These are phyloP conservation scores for Miltochrista miniata DNA, from an alignment of 2,888 invertebrate species.

Conservation along the genomic window DNA sequence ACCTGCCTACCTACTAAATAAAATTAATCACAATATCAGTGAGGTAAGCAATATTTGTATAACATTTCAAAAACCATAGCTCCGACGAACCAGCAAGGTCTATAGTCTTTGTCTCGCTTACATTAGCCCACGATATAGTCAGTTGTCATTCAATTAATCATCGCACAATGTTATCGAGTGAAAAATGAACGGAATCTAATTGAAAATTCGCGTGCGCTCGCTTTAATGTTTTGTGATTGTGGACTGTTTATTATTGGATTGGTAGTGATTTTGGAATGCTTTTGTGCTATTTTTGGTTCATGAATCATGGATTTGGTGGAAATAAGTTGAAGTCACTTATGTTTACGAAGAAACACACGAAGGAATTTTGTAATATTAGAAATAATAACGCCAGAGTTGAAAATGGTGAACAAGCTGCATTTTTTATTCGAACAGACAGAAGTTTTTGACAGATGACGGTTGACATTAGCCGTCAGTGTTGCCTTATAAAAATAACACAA, in stretches of 20 bases:
- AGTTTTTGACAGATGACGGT: too few species aligned
- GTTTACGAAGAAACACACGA: too few species aligned
- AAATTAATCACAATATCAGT: too few species aligned
- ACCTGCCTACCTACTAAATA: too few species aligned
- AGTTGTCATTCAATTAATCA: slow-evolving; percentile 34
- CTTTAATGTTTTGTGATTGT: slow-evolving; percentile 1
- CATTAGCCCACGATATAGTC: slow-evolving; percentile 28
- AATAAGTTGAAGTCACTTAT: neutral
- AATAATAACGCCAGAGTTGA: too few species aligned
- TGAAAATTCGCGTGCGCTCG: slow-evolving; percentile 40
- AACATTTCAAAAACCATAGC: too few species aligned
- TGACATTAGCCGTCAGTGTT: too few species aligned
- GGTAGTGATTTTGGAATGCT: slow-evolving; percentile 2
- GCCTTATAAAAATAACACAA: too few species aligned
- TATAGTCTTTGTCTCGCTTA: slow-evolving; percentile 12
- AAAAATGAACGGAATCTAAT: slow-evolving; percentile 39
- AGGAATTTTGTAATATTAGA: too few species aligned
- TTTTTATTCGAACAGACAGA: too few species aligned
- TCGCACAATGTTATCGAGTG: slow-evolving; percentile 39
- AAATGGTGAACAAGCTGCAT: too few species aligned
- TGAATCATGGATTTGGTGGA: neutral
- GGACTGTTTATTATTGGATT: slow-evolving; percentile 1
- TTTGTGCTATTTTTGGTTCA: slow-evolving; percentile 3
- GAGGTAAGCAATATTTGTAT: neutral
- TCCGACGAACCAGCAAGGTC: neutral